Conservation (phyloP, 2,888 invertebrate species). For the Nymphalis urticae region DNA sequence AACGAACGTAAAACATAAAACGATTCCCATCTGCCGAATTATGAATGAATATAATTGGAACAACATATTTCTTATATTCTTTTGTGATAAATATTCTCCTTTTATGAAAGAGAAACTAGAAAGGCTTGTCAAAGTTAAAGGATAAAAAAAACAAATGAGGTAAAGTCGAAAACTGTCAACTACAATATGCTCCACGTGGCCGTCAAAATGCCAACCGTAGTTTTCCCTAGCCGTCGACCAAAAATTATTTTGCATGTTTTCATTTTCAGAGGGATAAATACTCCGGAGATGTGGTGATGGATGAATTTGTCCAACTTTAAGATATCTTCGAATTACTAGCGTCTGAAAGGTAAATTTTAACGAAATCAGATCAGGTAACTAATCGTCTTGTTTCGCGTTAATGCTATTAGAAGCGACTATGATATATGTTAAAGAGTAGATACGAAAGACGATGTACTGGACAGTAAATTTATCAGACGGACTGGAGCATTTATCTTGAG, state of each 20-base stretch:
- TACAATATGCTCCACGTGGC: conserved; percentile 35
- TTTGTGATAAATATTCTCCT: conserved; percentile 1
- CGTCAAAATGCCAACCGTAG: conserved; percentile 40
- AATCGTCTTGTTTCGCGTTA: not conserved
- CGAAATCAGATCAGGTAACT: conserved; percentile 9
- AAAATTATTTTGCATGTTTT: conserved; percentile 40
- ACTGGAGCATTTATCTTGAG: conserved; percentile 77
- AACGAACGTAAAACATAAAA: not conserved
- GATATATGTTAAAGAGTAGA: conserved; percentile 19
- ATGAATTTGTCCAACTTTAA: conserved; percentile 43
- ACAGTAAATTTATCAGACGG: conserved; percentile 77
- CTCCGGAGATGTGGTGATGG: conserved; percentile 40
- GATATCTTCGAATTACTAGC: conserved; percentile 41
- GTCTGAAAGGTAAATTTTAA: conserved; percentile 17
- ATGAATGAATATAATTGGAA: not conserved
- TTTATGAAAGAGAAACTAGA: conserved; percentile 12
- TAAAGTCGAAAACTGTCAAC: conserved; percentile 40
- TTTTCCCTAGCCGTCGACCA: conserved; percentile 33
- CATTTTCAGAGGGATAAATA: conserved; percentile 39
- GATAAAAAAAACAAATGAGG: conserved; percentile 31
- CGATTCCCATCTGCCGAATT: not conserved
- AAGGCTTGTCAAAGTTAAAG: conserved; percentile 15
- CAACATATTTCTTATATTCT: not conserved
- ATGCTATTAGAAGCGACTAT: conserved; percentile 15
- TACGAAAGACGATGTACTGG: conserved; percentile 51